These are phyloP conservation scores for Montipora foliosa DNA, from an alignment of 64 coral and sea anemone species.

Conservation along the genomic window DNA sequence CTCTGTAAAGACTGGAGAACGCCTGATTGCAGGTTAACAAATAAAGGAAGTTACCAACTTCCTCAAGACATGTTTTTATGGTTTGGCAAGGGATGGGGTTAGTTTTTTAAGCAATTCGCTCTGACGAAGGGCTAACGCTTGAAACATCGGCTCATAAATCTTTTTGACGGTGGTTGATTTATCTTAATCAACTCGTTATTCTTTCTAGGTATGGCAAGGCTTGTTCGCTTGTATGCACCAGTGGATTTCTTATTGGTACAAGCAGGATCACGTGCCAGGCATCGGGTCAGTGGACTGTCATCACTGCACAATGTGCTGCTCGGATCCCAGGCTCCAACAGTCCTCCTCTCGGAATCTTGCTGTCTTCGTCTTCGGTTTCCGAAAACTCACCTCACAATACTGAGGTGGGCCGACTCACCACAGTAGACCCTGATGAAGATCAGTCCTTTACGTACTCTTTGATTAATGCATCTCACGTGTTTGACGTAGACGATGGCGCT, in stretches of 20 bases:
- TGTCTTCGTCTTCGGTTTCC: conserved; percentile 61
- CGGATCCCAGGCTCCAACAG: conserved; percentile 65
- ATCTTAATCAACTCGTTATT: background rate
- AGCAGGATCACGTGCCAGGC: conserved; percentile 57
- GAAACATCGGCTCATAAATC: too few relatives aligned
- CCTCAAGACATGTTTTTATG: too few relatives aligned
- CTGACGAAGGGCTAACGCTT: too few relatives aligned
- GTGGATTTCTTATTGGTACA: conserved; percentile 71
- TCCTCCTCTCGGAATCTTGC: conserved; percentile 62
- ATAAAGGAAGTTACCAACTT: too few relatives aligned
- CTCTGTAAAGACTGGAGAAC: too few relatives aligned
- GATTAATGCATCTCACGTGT: conserved; percentile 64
- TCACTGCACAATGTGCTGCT: conserved; percentile 61
- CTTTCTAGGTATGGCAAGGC: conserved; percentile 54
- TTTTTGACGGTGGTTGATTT: too few relatives aligned
- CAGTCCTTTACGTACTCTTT: conserved; percentile 63
- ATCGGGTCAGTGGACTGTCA: conserved; percentile 71
- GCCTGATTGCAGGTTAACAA: too few relatives aligned
- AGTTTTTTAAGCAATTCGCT: too few relatives aligned
- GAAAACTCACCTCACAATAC: conserved; percentile 65
- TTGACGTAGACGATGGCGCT: conserved; percentile 50
- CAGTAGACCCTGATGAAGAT: conserved; percentile 67
- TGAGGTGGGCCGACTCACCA: conserved; percentile 66
- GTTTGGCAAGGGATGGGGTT: background rate
- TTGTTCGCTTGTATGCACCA: conserved; percentile 60